Conservation (phyloP, 1,140 invertebrate species). For the Pseudomyrmex sp. region DNA sequence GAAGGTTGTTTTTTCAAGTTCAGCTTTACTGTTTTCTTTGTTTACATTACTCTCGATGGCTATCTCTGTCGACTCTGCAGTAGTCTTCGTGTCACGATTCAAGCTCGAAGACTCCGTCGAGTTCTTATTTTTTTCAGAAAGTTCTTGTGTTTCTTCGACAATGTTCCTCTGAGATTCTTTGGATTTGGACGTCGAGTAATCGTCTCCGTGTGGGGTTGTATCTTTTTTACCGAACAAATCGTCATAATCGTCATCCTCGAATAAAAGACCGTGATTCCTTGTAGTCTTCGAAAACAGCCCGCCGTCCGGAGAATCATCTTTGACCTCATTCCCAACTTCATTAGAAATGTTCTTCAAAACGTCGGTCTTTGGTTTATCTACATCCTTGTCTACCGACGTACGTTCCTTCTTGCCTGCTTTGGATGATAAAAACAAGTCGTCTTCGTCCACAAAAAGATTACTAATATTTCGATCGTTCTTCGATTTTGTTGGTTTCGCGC, state of each 20-base stretch:
- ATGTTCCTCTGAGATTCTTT: background rate
- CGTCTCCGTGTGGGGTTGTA: background rate
- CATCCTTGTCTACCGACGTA: background rate
- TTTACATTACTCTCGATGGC: background rate
- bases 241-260: conserved; percentile 77
- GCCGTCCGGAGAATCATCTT: conserved; percentile 29
- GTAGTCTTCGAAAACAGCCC: conserved; percentile 41
- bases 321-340: conserved; percentile 30
- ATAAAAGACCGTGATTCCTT: conserved; percentile 63
- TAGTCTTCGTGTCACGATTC: background rate
- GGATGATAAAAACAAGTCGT: conserved; percentile 61
- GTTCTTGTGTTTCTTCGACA: background rate
- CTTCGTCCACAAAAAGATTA: conserved; percentile 47
- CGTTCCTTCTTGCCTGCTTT: background rate
- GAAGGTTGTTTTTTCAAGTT: background rate
- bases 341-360: conserved; percentile 21
- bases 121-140: conserved; percentile 6
- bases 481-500: conserved; percentile 22
- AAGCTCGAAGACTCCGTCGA: background rate
- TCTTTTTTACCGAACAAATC: conserved; percentile 73
- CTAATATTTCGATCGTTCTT: conserved; percentile 39
- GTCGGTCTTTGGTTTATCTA: conserved; percentile 54
- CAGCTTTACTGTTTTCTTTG: conserved; percentile 7
- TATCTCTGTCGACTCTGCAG: background rate
- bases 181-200: background rate